These are phyloP conservation scores for Plusia festucae DNA, from an alignment of 2,888 invertebrate genomes.

Conservation along the genomic window DNA sequence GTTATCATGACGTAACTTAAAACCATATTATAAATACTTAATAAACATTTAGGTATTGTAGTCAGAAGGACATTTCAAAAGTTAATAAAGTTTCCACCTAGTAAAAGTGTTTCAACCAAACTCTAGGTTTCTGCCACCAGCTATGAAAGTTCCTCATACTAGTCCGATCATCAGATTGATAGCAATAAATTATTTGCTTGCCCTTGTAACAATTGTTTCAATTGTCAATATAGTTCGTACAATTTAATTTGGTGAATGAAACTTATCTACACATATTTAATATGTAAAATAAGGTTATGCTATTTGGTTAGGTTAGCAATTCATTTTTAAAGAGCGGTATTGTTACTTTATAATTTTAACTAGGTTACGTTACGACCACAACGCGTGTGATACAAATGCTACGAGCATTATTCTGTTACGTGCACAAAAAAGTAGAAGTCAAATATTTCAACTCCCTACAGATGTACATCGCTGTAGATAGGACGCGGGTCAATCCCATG, in stretches of 20 bases:
- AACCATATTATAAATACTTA: too few relatives aligned
- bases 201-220: background rate
- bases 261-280: background rate
- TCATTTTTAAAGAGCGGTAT: background rate
- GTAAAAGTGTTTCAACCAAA: background rate
- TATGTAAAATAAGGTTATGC: background rate
- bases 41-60: too few relatives aligned
- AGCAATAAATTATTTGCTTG: background rate
- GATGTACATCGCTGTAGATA: constrained; percentile 62
- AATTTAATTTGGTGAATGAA: background rate
- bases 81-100: too few relatives aligned
- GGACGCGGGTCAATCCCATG: constrained; percentile 60
- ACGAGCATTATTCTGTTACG: constrained; percentile 5
- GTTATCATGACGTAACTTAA: background rate
- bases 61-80: too few relatives aligned
- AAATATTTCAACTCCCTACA: constrained; percentile 56
- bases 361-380: background rate
- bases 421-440: constrained; percentile 42
- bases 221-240: background rate
- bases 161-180: background rate
- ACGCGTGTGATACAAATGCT: background rate
- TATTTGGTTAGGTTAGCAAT: background rate
- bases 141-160: background rate
- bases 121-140: background rate
- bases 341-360: background rate